phyloP scores from a whole-genome alignment of 2,888 invertebrate genomes.

The Drosophila mettleri region DNA sequence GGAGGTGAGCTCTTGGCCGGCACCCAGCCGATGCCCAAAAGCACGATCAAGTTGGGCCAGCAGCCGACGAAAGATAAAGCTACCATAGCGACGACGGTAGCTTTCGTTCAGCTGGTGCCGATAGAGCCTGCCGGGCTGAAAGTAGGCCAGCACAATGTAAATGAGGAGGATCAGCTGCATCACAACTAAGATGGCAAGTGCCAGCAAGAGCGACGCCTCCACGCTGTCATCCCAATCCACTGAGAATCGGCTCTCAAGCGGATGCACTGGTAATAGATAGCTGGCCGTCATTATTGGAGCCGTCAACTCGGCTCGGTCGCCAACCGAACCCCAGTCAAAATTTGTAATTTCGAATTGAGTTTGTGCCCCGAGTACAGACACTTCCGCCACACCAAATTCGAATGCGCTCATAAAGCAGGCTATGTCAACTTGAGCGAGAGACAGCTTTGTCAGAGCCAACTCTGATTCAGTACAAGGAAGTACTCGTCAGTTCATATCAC shows the following conservation, averaged over 20 bases:
- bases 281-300: slow-evolving; percentile 11
- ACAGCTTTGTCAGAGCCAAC: not conserved
- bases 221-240: slow-evolving; percentile 33
- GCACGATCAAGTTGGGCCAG: slow-evolving; percentile 49
- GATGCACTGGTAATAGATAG: slow-evolving; percentile 8
- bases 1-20: slow-evolving; percentile 16
- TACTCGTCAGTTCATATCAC: too few species aligned
- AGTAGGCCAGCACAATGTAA: slow-evolving; percentile 28
- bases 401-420: slow-evolving; percentile 10
- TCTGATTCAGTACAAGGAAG: too few species aligned
- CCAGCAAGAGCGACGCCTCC: slow-evolving; percentile 37
- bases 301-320: slow-evolving; percentile 8
- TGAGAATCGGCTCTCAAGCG: not conserved
- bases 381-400: not conserved
- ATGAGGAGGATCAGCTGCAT: slow-evolving; percentile 43
- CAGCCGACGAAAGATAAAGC: slow-evolving; percentile 57
- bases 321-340: slow-evolving; percentile 24
- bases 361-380: slow-evolving; percentile 6
- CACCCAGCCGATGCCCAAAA: not conserved
- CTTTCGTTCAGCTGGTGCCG: slow-evolving; percentile 31
- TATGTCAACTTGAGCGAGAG: not conserved
- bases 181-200: slow-evolving; percentile 31
- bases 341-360: slow-evolving; percentile 34
- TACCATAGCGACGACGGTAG: slow-evolving; percentile 39
- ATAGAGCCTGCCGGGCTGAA: slow-evolving; percentile 28